Conservation (phyloP, 2,888 invertebrate genomes). For the Cheilosia vernalis region DNA sequence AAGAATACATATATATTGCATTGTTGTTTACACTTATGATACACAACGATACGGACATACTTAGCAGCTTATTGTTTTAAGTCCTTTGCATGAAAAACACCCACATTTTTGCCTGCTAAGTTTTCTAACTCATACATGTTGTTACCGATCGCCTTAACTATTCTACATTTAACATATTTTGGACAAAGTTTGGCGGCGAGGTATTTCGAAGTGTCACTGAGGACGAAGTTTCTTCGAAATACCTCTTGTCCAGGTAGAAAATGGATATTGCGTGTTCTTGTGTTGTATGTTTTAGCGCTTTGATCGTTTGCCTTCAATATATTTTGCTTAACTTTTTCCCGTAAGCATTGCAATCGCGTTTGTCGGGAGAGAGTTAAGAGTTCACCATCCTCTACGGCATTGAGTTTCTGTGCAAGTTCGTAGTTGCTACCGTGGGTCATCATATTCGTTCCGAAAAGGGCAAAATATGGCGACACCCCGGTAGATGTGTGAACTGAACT, state of each 20-base stretch:
- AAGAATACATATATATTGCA: too few species aligned
- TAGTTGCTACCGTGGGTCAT: neutral
- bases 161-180: neutral
- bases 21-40: too few species aligned
- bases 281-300: slow-evolving; percentile 11
- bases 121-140: slow-evolving; percentile 3
- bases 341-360: neutral
- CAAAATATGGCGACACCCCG: neutral
- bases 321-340: slow-evolving; percentile 7
- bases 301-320: slow-evolving; percentile 38
- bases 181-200: neutral
- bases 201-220: neutral
- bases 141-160: neutral
- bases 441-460: neutral
- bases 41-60: too few species aligned
- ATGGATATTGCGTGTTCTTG: neutral
- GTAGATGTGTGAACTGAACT: neutral
- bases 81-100: neutral
- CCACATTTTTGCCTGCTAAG: neutral
- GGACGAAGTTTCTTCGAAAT: neutral
- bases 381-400: neutral
- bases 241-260: neutral
- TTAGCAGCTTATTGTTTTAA: neutral
- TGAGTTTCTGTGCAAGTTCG: neutral
- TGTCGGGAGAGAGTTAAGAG: slow-evolving; percentile 5